These are phyloP conservation scores for Indicator maculatus DNA, from an alignment of 2,113 vertebrate genomes.

Conservation along the genomic window DNA sequence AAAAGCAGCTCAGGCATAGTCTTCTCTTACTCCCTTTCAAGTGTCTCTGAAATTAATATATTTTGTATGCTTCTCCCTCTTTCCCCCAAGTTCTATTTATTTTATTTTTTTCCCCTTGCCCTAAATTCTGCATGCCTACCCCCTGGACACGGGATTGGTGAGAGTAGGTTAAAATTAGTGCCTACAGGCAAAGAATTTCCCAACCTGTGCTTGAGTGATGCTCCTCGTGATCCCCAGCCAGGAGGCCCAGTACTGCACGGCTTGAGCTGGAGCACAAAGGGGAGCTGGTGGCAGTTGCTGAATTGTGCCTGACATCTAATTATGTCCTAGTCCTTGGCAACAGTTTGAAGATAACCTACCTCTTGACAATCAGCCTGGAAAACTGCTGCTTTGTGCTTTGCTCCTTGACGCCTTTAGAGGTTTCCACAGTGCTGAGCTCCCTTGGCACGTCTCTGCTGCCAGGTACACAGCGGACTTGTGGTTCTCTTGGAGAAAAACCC, in stretches of 20 bases:
- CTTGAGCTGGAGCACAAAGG: neutral
- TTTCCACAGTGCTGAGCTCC: accelerated
- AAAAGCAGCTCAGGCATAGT: neutral
- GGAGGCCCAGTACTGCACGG: neutral
- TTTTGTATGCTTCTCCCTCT: neutral
- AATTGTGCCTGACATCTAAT: neutral
- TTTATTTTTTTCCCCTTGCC: neutral
- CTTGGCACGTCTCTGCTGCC: neutral
- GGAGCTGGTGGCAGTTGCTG: neutral
- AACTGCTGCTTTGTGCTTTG: neutral
- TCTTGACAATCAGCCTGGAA: neutral
- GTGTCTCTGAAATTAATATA: neutral
- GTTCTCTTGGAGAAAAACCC: neutral
- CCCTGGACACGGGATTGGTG: neutral
- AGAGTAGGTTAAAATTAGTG: neutral
- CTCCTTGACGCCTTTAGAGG: neutral
- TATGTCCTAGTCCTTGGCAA: neutral
- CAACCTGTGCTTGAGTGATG: accelerated
- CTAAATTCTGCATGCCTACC: neutral
- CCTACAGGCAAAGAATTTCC: neutral
- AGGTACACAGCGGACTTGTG: accelerated
- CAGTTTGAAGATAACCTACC: neutral
- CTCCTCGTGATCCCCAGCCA: neutral
- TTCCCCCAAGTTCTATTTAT: accelerated
- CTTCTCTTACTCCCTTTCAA: neutral